These are phyloP conservation scores for Holacanthus passer DNA, from an alignment of 2,113 vertebrate genomes.

Conservation along the genomic window DNA sequence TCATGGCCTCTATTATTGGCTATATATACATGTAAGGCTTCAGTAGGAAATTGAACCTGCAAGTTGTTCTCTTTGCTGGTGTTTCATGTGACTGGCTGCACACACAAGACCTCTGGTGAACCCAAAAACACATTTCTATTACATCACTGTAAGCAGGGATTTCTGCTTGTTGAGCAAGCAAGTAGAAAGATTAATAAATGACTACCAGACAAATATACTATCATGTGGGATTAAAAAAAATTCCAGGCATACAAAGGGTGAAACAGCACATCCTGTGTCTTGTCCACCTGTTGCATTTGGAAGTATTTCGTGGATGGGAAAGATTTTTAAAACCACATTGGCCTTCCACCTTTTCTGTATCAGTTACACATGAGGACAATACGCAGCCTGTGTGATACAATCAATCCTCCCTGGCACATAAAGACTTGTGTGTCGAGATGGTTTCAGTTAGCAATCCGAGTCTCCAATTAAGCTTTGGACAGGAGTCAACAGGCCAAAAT, in stretches of 20 bases:
- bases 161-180: conserved; percentile 44
- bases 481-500: conserved; percentile 35
- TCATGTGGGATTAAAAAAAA: neutral
- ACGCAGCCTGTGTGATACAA: conserved; percentile 70
- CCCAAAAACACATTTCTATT: conserved; percentile 24
- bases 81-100: conserved; percentile 42
- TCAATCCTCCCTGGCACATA: conserved; percentile 43
- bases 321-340: conserved; percentile 38
- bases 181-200: conserved; percentile 47
- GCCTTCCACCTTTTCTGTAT: conserved; percentile 59
- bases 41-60: conserved; percentile 41
- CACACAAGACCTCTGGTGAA: conserved; percentile 41
- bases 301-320: conserved; percentile 34
- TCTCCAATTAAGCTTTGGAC: conserved; percentile 52
- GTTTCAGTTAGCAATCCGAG: conserved; percentile 59
- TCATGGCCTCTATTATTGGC: conserved; percentile 71
- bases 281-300: conserved; percentile 38
- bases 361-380: conserved; percentile 75
- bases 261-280: conserved; percentile 23
- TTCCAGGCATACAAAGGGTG: neutral
- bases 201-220: conserved; percentile 29
- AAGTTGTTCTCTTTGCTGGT: conserved; percentile 32
- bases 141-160: neutral
- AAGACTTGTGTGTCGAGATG: conserved; percentile 49
- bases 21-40: conserved; percentile 73